These are phyloP conservation scores for Etheostoma cragini DNA, from an alignment of 2,113 vertebrate genomes.

Conservation along the genomic window DNA sequence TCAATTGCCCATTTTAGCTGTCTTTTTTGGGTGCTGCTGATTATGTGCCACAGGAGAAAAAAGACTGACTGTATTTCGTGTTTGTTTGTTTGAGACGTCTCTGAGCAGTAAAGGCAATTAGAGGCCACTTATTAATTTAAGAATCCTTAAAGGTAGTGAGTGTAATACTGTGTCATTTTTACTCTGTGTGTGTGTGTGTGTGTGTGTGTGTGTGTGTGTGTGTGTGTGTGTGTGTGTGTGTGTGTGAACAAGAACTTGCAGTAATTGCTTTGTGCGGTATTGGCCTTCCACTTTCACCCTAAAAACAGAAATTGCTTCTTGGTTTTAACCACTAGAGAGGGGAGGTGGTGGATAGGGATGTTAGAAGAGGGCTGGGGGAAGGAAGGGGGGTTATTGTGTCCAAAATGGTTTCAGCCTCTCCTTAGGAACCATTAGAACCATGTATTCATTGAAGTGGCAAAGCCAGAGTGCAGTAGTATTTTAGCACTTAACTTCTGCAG, in stretches of 20 bases:
- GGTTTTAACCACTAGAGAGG: conserved; percentile 60
- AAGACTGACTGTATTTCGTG: conserved; percentile 18
- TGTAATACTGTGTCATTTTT: conserved; percentile 10
- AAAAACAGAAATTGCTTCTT: conserved; percentile 68
- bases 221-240: neutral
- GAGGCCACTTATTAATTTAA: conserved; percentile 55
- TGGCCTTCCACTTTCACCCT: conserved; percentile 63
- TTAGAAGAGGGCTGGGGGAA: conserved; percentile 10
- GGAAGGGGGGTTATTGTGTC: conserved; percentile 40
- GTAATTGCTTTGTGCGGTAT: conserved; percentile 67
- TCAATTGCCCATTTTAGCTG: neutral
- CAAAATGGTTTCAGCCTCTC: conserved; percentile 57
- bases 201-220: neutral
- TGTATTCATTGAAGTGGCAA: conserved; percentile 43
- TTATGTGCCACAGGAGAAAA: conserved; percentile 5
- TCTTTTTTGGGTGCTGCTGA: conserved; percentile 30
- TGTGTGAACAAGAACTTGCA: conserved; percentile 34
- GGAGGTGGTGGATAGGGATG: conserved; percentile 17
- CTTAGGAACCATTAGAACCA: conserved; percentile 61
- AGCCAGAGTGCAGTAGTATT: conserved; percentile 31
- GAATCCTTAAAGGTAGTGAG: neutral
- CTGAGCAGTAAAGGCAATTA: conserved; percentile 48
- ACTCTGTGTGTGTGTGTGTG: neutral
- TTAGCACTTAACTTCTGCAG: conserved; percentile 17
- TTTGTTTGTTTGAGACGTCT: conserved; percentile 33